A percentile compares a stretch with the other conserved stretches of the same genome.
These are phyloP conservation scores for Agrilus mali DNA, from an alignment of 2,888 invertebrate species.

Conservation along the genomic window DNA sequence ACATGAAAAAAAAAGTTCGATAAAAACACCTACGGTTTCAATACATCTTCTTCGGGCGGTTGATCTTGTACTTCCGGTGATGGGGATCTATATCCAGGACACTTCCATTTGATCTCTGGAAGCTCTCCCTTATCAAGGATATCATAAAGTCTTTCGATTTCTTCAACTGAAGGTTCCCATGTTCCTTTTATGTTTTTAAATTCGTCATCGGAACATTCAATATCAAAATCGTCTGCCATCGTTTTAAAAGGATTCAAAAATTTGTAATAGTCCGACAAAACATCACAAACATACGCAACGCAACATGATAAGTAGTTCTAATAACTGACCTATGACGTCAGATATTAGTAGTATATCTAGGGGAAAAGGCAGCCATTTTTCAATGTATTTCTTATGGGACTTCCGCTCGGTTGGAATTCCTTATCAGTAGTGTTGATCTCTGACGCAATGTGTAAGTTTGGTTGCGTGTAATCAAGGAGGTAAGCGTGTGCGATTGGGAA, in stretches of 20 bases:
- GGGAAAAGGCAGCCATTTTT: no score
- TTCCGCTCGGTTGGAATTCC: no score
- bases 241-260: neutral
- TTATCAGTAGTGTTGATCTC: no score
- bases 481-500: no score
- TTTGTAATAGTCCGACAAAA: neutral
- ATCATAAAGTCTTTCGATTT: conserved; percentile 58
- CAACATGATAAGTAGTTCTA: conserved; percentile 8
- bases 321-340: neutral
- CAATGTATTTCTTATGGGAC: no score
- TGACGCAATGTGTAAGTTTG: no score
- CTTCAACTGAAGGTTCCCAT: conserved; percentile 56
- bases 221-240: conserved; percentile 43
- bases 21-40: conserved; percentile 33
- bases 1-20: conserved; percentile 20
- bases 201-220: conserved; percentile 58
- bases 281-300: conserved; percentile 3
- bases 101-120: conserved; percentile 65
- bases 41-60: conserved; percentile 22
- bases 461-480: no score
- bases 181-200: conserved; percentile 39
- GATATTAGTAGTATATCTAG: no score
- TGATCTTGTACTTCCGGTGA: conserved; percentile 45
- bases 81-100: conserved; percentile 64
- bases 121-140: conserved; percentile 55